These are phyloP conservation scores for Drosophila fuyamai DNA, from an alignment of 1,140 invertebrate genomes.

Conservation along the genomic window DNA sequence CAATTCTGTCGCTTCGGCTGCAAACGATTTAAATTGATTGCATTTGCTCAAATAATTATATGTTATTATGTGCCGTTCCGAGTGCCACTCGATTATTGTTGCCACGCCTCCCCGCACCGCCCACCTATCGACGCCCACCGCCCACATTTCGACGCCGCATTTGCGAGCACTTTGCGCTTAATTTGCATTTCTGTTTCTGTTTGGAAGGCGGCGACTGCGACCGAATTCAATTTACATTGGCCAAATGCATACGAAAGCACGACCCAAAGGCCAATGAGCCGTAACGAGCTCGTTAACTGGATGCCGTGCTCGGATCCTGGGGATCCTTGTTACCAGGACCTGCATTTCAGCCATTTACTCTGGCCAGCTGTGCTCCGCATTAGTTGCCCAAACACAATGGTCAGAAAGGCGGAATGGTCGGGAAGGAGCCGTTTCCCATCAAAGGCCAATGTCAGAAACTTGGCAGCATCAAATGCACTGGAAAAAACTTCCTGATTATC, in stretches of 20 bases:
- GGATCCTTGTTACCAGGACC: not conserved
- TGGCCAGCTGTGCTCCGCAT: constrained; percentile 1
- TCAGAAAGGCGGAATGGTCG: not conserved
- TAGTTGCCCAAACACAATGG: constrained; percentile 2
- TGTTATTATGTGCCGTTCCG: constrained; percentile 25
- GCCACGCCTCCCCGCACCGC: constrained; percentile 6
- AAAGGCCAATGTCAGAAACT: constrained; percentile 24
- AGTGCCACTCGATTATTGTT: constrained; percentile 14
- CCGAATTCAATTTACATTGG: constrained; percentile 67
- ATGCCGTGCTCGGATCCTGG: constrained; percentile 1
- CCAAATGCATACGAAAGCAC: constrained; percentile 33
- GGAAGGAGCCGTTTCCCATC: not conserved
- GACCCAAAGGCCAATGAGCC: constrained; percentile 52
- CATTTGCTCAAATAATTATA: constrained; percentile 39
- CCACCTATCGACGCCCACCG: not conserved
- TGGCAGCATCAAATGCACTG: constrained; percentile 17
- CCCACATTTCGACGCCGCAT: not conserved
- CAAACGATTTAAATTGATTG: constrained; percentile 35
- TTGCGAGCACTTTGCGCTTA: constrained; percentile 46
- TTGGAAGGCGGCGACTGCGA: constrained; percentile 27
- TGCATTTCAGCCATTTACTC: not conserved
- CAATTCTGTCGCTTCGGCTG: constrained; percentile 7
- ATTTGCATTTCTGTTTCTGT: constrained; percentile 64
- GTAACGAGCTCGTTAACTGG: constrained; percentile 62
- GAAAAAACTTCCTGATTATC: not conserved